Percentiles rank a stretch among this genome's conserved stretches.
Evolutionary conservation across 2,888 invertebrate species (phyloP).

Genomic region (Anodontia alba): DNA sequence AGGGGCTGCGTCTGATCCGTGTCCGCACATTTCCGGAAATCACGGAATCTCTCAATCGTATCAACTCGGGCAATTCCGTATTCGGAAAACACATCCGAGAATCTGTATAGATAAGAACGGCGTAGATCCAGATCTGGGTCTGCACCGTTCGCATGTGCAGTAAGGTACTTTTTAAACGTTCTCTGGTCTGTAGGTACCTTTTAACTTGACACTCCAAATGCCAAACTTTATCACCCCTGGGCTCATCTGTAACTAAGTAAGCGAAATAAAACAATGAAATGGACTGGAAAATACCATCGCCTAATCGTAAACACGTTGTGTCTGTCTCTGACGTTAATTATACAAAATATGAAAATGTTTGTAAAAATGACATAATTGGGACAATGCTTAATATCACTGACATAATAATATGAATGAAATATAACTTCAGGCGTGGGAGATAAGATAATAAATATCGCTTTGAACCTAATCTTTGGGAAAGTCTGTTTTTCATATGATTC

Average conservation of each 20-base stretch:
- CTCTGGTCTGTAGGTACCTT: neutral
- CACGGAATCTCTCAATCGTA: too few relatives aligned
- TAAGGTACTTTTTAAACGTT: too few relatives aligned
- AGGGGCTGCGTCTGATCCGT: too few relatives aligned
- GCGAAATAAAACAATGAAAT: conserved; percentile 9
- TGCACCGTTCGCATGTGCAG: too few relatives aligned
- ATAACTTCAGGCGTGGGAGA: conserved; percentile 1
- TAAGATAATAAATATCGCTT: neutral
- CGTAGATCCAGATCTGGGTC: too few relatives aligned
- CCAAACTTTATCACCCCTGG: neutral
- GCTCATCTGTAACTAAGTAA: conserved; percentile 1
- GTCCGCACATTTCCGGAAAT: too few relatives aligned
- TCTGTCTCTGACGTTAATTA: neutral
- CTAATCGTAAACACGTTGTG: conserved; percentile 2
- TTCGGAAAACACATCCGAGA: too few relatives aligned
- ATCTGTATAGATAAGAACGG: too few relatives aligned
- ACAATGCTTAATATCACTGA: neutral
- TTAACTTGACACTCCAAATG: neutral
- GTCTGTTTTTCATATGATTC: too few relatives aligned
- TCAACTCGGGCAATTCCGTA: too few relatives aligned
- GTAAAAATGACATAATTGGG: neutral
- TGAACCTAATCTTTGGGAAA: neutral
- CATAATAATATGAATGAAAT: neutral
- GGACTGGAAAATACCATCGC: neutral
- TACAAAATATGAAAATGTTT: conserved; percentile 2